phyloP scores from a whole-genome alignment of 1,140 invertebrate genomes.

The Pectinophora gossypiella region DNA sequence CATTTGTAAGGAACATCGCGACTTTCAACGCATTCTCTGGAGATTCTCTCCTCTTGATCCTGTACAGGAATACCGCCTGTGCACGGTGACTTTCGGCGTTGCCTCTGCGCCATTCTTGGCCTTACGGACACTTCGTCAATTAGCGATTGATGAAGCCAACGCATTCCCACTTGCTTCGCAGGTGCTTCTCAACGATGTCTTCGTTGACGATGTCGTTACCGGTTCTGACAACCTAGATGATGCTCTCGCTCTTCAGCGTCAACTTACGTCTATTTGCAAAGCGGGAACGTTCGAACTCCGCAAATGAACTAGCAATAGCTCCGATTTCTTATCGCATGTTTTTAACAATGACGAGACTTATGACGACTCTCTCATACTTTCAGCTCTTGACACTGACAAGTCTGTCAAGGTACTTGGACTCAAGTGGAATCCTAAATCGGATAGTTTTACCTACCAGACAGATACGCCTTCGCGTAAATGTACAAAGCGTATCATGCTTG shows the following conservation, averaged over 20 bases:
- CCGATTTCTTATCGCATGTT: background rate
- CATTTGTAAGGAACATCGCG: background rate
- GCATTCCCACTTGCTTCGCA: background rate
- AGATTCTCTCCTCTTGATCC: background rate
- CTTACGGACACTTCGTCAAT: background rate
- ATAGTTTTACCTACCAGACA: background rate
- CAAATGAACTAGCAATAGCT: background rate
- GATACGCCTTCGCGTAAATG: background rate
- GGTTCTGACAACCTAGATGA: background rate
- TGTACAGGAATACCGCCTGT: background rate
- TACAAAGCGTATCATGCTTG: background rate
- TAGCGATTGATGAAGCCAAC: background rate
- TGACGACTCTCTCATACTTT: background rate
- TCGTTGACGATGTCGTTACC: background rate
- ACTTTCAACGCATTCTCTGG: slow-evolving; percentile 7
- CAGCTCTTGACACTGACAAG: background rate
- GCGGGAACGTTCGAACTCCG: background rate
- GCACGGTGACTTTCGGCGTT: slow-evolving; percentile 8
- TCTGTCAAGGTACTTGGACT: slow-evolving; percentile 1
- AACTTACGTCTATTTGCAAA: background rate
- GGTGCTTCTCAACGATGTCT: background rate
- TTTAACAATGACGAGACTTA: background rate
- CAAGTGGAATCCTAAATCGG: background rate
- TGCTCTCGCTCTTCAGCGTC: background rate
- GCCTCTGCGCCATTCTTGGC: background rate